Evolutionary conservation across 2,113 vertebrate species (phyloP).

Genomic region (Ciconia boyciana): DNA sequence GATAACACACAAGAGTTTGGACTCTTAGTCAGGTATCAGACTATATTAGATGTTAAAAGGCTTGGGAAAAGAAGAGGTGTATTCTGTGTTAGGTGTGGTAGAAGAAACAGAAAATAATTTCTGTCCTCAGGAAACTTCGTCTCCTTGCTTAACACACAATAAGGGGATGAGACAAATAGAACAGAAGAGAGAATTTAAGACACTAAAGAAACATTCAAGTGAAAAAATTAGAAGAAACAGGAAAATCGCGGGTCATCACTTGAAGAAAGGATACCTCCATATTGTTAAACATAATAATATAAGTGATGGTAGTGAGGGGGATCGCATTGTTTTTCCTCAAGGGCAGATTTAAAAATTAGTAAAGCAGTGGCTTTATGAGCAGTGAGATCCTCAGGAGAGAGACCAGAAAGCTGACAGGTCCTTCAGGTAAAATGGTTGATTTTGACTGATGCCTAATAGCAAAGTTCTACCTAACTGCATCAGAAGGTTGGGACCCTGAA

Average conservation of each 20-base stretch:
- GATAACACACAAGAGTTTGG: neutral
- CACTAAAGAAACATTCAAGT: neutral
- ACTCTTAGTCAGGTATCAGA: neutral
- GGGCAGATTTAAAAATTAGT: neutral
- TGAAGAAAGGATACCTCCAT: neutral
- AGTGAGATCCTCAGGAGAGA: neutral
- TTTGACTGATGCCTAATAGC: neutral
- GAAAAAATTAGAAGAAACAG: neutral
- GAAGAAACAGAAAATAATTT: neutral
- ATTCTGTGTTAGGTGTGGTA: neutral
- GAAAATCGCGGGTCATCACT: neutral
- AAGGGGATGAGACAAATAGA: neutral
- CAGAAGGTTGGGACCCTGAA: fast-evolving
- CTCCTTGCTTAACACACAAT: neutral
- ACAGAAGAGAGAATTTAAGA: neutral
- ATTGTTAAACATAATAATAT: neutral
- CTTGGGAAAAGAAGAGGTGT: neutral
- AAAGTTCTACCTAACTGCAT: neutral
- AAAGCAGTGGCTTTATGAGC: neutral
- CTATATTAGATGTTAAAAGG: neutral
- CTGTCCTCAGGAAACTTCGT: neutral
- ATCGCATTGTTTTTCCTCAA: neutral
- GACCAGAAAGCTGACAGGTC: neutral
- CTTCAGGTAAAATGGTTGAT: neutral
- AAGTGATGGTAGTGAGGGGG: neutral